phyloP scores from a whole-genome alignment of 2,113 vertebrate genomes.

The Sisor rabdophorus region DNA sequence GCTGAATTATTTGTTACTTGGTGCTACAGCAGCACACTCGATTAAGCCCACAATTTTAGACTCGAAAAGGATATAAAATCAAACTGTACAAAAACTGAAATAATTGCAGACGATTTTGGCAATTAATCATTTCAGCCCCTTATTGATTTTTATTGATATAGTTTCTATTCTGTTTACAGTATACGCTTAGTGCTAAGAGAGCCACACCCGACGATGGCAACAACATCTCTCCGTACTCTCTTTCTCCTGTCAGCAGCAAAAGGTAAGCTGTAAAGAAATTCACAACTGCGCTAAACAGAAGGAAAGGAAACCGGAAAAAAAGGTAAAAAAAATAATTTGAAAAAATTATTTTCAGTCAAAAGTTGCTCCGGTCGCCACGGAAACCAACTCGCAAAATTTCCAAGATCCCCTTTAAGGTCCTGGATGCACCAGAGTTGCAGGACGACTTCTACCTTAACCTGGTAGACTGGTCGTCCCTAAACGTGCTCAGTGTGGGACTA shows the following conservation, averaged over 20 bases:
- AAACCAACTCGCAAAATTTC: slow-evolving; percentile 98
- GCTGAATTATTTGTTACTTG: no score
- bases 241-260: slow-evolving; percentile 97
- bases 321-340: neutral
- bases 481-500: slow-evolving; percentile 93
- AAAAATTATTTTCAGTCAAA: slow-evolving; percentile 73
- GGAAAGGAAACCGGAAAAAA: no score
- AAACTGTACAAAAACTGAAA: no score
- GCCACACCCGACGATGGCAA: slow-evolving; percentile 90
- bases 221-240: slow-evolving; percentile 90
- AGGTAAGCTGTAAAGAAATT: slow-evolving; percentile 70
- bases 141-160: neutral
- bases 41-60: no score
- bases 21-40: no score
- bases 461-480: slow-evolving; percentile 98
- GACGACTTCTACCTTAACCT: slow-evolving; percentile 98
- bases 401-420: slow-evolving; percentile 97
- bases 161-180: slow-evolving; percentile 66
- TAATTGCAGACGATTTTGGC: no score
- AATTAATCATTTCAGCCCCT: no score
- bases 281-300: no score
- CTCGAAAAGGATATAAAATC: no score
- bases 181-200: slow-evolving; percentile 89
- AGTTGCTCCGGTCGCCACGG: slow-evolving; percentile 88
- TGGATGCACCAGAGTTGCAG: slow-evolving; percentile 94